Base-by-base conservation (phyloP, 2,113 vertebrate genomes). In the Sprattus sprattus region DNA sequence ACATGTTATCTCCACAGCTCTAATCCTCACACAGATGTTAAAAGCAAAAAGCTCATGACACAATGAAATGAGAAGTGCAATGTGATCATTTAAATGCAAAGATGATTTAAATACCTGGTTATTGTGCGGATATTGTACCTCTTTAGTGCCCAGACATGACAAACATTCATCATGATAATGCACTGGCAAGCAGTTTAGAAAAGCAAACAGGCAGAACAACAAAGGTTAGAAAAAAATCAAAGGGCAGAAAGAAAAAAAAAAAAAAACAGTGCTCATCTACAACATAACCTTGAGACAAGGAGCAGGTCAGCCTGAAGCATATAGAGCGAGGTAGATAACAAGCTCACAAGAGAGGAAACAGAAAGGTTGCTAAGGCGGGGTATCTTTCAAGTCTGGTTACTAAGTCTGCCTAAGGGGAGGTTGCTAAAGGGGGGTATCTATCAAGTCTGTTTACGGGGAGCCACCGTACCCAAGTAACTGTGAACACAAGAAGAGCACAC, bases 101-200 rank as follows among this genome's bases (percentile, higher is more conserved):
- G 71, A 78, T 78, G 71, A 78, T 78, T 78, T 78, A 78, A 78
- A 78, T 78, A 78, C 71, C 71, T 78, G 71, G 71, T 78, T 78
- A 78, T 78, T 32, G 71, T 78, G 71, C 28, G 28, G 25, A 39
- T 78, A 78, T n/a, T 83, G 89, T 91, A 93, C 92, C 92, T 94
- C 92, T 92, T 94, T 92, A 91, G 92, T 54, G 90, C 91, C 93
- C 89, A 91, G 94, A 94, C 52, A 92, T 91, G 92, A 94, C 87
- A 90, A 93, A 91, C 89, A 95, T 88, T 94, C 93, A 93, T 93
- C 94, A 93, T 93, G 93, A 93, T 92, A 94, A 95, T 95, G 94
- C 93, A 90, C 92, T 87, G 92, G 93, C 92, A 91, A 95, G 93
- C 89, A 25, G 89, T 93, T 94, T 87, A 87, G 89, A 88, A 91